phyloP scores from a whole-genome alignment of 1,140 invertebrate genomes.

The fruit fly (Drosophila melanogaster) region Release_6_plus_ISO1_MT NT_037436.4:16699001-16699500 shows the following conservation, averaged over 20 bases:
- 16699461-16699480: conserved; percentile 35
- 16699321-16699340: conserved; percentile 26
- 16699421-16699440: neutral
- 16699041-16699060: conserved; percentile 8
- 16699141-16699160: conserved; percentile 22
- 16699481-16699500: conserved; percentile 31
- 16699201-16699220: conserved; percentile 42
- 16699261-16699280: conserved; percentile 38
- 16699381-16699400: conserved; percentile 45
- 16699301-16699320: conserved; percentile 45
- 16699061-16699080: conserved; percentile 16
- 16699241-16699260: conserved; percentile 16
- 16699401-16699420: conserved; percentile 40
- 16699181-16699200: conserved; percentile 47
- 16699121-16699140: no score
- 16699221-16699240: conserved; percentile 48
- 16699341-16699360: conserved; percentile 31
- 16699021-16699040: conserved; percentile 30
- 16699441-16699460: conserved; percentile 17
- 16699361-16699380: conserved; percentile 1
- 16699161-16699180: conserved; percentile 47
- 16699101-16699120: conserved; percentile 13
- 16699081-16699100: conserved; percentile 20
- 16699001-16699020: conserved; percentile 24
- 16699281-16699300: conserved; percentile 34